Evolutionary conservation across 2,888 invertebrate genomes (phyloP), one percentile per base, ranked within the genome.

Genomic region (Sceliomorpha sp.): DNA sequence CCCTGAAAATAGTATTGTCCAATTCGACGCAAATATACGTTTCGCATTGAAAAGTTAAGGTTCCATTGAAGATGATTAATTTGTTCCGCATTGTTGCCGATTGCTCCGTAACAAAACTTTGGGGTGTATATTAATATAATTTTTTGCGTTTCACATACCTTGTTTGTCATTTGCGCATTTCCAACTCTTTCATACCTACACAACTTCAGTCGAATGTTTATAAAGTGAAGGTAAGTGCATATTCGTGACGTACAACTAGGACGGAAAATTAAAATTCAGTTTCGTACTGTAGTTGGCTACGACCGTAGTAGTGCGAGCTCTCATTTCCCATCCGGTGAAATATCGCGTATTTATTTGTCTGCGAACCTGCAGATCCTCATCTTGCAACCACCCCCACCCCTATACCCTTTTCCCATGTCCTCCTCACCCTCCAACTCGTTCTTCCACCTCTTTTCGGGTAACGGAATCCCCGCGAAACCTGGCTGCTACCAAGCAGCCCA

Each of bases 341-440:
- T 87, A 86, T 86, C 85, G 85, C 79, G 80, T 87, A 87, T 87
- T 88, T 88, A 88, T 87, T 87, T 88, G 87, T 86, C 83, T 83
- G 83, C 79, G 79, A 83, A 79, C 79, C 79, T 73, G 78, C 78
- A 77, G 78, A 80, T 82, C 76, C 82, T 81, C 83, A 77, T 83
- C 82, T 79, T 80, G 74, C 51, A 56, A 32, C 62, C 77, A 70
- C 66, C 56, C 48, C 63, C 58, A 67, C 72, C 66, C 29, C 44
- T 64, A 34, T 59, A 75, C 72, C 67, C 70, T 72, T 73, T 72
- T 67, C 68, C 37, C 63, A 50, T 47, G 40, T 56, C 70, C 55
- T 55, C 48, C 53, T 69, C 42, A 60, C 77, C 72, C 73, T 72
- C 76, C 67, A 60, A 69, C 64, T 66, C 66, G 56, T 60, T 66